Evolutionary conservation across 2,888 invertebrate species (phyloP).

Genomic region (Proisotoma minuta): DNA sequence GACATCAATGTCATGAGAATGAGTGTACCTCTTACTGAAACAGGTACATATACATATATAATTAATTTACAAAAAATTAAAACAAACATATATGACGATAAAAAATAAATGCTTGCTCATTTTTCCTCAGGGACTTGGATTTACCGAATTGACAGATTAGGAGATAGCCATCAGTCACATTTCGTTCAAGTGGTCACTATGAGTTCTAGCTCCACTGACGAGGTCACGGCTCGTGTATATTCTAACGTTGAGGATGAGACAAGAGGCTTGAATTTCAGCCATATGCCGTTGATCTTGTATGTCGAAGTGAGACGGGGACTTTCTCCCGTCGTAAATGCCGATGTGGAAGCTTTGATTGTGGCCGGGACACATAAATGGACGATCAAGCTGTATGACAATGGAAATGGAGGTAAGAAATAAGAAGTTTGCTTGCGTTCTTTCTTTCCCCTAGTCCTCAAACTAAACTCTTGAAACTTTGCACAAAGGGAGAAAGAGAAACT

Average conservation of each 20-base stretch:
- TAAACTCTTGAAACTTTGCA: neutral
- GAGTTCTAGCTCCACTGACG: constrained; percentile 47
- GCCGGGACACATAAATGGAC: constrained; percentile 49
- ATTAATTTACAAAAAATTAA: neutral
- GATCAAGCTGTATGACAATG: constrained; percentile 58
- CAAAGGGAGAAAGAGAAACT: neutral
- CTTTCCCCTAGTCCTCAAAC: neutral
- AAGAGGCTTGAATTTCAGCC: constrained; percentile 48
- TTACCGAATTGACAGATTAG: constrained; percentile 45
- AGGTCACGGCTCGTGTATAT: constrained; percentile 52
- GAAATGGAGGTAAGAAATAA: constrained; percentile 54
- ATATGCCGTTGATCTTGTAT: constrained; percentile 55
- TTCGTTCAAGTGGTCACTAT: constrained; percentile 58
- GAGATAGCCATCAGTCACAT: constrained; percentile 53
- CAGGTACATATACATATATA: constrained; percentile 22
- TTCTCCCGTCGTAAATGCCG: constrained; percentile 58
- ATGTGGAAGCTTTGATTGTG: constrained; percentile 56
- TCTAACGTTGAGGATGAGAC: constrained; percentile 49
- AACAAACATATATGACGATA: neutral
- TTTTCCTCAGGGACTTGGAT: constrained; percentile 35
- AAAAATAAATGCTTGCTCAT: too few species aligned
- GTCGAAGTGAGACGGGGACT: constrained; percentile 57
- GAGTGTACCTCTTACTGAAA: constrained; percentile 44
- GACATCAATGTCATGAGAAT: constrained; percentile 47
- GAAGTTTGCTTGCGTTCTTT: neutral